Conservation (phyloP, 2,113 vertebrate species). For the Apaloderma vittatum region DNA sequence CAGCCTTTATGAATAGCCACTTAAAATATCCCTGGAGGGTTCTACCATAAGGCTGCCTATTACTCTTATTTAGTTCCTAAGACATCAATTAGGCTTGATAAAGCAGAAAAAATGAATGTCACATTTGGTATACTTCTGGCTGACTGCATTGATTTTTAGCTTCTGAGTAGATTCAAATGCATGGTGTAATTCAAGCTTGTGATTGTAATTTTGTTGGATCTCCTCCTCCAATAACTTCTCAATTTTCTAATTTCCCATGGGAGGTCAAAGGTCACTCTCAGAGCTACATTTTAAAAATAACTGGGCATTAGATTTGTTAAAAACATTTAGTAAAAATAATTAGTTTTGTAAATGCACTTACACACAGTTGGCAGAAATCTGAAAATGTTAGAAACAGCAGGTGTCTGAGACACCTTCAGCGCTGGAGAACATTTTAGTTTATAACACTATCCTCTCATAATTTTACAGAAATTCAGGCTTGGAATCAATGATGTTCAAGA, state of each 20-base stretch:
- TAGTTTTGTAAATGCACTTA: conserved; percentile 47
- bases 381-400: conserved; percentile 5
- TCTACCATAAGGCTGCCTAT: conserved; percentile 51
- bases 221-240: conserved; percentile 69
- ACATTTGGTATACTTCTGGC: conserved; percentile 79
- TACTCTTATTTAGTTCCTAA: conserved; percentile 71
- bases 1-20: conserved; percentile 44
- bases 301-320: conserved; percentile 19
- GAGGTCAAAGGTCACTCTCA: conserved; percentile 53
- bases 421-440: background rate
- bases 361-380: background rate
- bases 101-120: conserved; percentile 75
- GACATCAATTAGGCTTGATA: conserved; percentile 78
- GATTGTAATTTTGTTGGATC: conserved; percentile 73
- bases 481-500: background rate
- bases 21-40: conserved; percentile 63
- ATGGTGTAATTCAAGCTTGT: conserved; percentile 69
- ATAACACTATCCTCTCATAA: background rate
- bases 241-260: conserved; percentile 73
- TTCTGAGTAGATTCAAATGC: conserved; percentile 78
- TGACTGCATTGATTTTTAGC: conserved; percentile 79
- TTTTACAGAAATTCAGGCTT: background rate
- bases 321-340: conserved; percentile 61
- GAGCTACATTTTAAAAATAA: conserved; percentile 32
- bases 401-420: background rate